Evolutionary conservation across 2,797 vertebrate genomes (phyloP).

Genomic region (Lacerta agilis): DNA sequence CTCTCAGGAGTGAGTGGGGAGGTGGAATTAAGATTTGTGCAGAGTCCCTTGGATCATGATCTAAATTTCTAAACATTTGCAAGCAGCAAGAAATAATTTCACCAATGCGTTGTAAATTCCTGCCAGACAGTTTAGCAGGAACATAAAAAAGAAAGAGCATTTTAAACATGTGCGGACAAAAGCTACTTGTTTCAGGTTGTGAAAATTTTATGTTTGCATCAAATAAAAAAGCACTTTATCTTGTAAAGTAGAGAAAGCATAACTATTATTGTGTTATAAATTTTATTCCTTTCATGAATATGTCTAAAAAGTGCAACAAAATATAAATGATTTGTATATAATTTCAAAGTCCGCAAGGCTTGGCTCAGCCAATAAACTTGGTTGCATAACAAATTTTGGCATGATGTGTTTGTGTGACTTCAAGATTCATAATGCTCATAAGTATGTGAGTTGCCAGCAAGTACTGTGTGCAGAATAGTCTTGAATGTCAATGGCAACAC

Average conservation of each 20-base stretch:
- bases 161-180: background rate
- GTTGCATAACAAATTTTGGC: constrained; percentile 27
- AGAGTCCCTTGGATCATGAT: background rate
- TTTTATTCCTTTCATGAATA: background rate
- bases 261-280: background rate
- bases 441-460: constrained; percentile 18
- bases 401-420: constrained; percentile 18
- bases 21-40: background rate
- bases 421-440: constrained; percentile 1
- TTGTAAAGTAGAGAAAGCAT: background rate
- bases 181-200: background rate
- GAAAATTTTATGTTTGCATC: background rate
- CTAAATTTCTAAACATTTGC: background rate
- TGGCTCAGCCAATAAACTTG: background rate
- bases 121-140: background rate
- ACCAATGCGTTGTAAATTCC: constrained; percentile 6
- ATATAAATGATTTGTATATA: background rate
- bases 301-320: background rate
- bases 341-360: background rate
- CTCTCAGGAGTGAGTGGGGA: too few relatives aligned
- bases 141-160: background rate
- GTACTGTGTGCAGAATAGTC: constrained; percentile 24
- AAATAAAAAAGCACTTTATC: background rate
- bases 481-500: background rate
- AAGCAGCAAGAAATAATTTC: background rate